These are phyloP conservation scores for Dicerorhinus sumatrensis DNA, from an alignment of 2,113 vertebrate species.

Conservation along the genomic window DNA sequence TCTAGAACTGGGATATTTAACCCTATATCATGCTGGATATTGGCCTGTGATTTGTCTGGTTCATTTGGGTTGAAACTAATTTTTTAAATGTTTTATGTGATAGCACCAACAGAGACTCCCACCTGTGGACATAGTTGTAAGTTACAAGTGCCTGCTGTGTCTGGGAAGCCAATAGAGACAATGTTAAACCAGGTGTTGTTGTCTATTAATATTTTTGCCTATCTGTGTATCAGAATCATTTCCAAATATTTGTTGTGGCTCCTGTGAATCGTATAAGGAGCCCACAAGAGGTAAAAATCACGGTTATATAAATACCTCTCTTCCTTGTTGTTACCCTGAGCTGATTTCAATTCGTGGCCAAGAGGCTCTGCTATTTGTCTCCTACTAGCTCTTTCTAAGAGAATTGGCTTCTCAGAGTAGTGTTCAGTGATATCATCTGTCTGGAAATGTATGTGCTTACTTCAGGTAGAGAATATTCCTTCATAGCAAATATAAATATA, in stretches of 20 bases:
- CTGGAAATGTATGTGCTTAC: constrained; percentile 40
- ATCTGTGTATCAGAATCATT: not conserved
- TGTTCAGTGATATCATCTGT: not conserved
- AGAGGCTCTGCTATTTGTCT: constrained; percentile 34
- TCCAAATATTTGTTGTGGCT: constrained; percentile 11
- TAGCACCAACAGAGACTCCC: not conserved
- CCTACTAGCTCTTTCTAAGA: not conserved
- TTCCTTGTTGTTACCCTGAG: not conserved
- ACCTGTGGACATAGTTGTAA: not conserved
- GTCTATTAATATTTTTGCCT: not conserved
- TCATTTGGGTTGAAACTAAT: constrained; percentile 43
- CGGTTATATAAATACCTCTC: not conserved
- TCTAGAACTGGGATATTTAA: not conserved
- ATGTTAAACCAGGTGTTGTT: not conserved
- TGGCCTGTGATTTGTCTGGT: not conserved
- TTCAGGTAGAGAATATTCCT: not conserved
- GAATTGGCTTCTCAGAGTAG: not conserved
- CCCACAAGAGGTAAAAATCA: not conserved
- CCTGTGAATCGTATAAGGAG: not conserved
- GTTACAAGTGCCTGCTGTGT: not conserved
- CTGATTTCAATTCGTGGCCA: constrained; percentile 30
- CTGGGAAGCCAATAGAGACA: not conserved
- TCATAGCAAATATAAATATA: not conserved
- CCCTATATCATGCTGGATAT: not conserved
- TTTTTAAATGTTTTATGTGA: not conserved